Base-by-base conservation (phyloP, 2,888 invertebrate species). In the Tetragnatha montana region DNA sequence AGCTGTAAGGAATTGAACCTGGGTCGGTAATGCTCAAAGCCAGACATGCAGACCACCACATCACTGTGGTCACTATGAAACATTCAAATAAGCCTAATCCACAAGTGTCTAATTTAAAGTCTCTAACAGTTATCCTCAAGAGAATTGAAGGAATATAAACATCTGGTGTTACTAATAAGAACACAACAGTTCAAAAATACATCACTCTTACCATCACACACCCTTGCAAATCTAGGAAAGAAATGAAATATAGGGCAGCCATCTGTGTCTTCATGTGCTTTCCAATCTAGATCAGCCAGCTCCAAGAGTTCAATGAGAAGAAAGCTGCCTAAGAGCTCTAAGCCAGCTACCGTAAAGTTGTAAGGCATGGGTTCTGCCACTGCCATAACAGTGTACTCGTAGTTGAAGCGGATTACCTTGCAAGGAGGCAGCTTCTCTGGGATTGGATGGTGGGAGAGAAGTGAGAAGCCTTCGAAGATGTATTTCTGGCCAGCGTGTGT, bases 401-500 rank as follows among this genome's bases (percentile, higher is more conserved):
- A 98, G 94, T 98, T 99, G 93, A 99, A 99, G 80, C 99, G 95
- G 93, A 92, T 92, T 14, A 93, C 90, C 84, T 92, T 92, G 86
- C 93, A 92, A 19, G 96, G 96, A 0, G 98, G 98, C 82, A 98
- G 94, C 93, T 96, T 96, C 35, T 35, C 35, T 0, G 96, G 96
- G 10, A 99, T 94, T 17, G 96, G 97, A 92, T 96, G 96, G 93
- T 99, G 99, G 0, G 99, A 97, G 86, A 99, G 95, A 95, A 99
- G 95, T 0, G 99, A 99, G 93, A 99, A 99, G 0, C 99, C 99
- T 93, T 99, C 99, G 93, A 99, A 99, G 51, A 98, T 96, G 93
- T 98, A 99, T 93, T 98, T 98, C 93, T 98, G 98, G 91, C 97
- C 97, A 92, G 99, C 98, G 93, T 98, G 96, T 78, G 96, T 95